A percentile compares a stretch with the other conserved stretches of the same genome.
Evolutionary conservation across 2,113 vertebrate species (phyloP).

Genomic region (Oncorhynchus gorbuscha): DNA sequence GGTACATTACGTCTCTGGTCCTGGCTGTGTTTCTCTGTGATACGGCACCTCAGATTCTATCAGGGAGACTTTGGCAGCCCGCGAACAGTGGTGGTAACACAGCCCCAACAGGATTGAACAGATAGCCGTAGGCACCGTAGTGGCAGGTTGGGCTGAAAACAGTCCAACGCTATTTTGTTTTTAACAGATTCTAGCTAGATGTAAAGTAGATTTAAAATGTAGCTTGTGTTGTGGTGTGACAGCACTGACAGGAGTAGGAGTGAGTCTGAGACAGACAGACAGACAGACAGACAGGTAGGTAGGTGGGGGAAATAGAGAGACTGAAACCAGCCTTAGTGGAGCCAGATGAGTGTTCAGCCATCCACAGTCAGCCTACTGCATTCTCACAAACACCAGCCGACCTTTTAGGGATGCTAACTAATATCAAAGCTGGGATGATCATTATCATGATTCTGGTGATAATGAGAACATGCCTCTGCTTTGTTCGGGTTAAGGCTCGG

Average conservation of each 20-base stretch:
- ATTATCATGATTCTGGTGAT: too few species aligned
- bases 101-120: constrained; percentile 55
- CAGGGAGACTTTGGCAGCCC: constrained; percentile 34
- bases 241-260: constrained; percentile 55
- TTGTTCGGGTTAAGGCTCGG: too few species aligned
- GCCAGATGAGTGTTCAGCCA: constrained; percentile 61
- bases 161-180: too few species aligned
- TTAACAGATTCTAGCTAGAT: not conserved
- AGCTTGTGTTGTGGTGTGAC: not conserved
- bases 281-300: constrained; percentile 27
- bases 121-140: constrained; percentile 55
- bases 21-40: constrained; percentile 18
- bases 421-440: too few species aligned
- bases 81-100: constrained; percentile 41
- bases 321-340: constrained; percentile 67
- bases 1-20: constrained; percentile 36
- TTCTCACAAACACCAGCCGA: constrained; percentile 56
- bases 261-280: constrained; percentile 45
- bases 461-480: too few species aligned
- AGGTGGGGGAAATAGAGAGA: constrained; percentile 70
- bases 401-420: constrained; percentile 53
- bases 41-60: constrained; percentile 32
- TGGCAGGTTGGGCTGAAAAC: constrained; percentile 32
- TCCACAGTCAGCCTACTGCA: constrained; percentile 58
- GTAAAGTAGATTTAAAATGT: not conserved